A percentile compares a stretch with the other conserved stretches of the same genome.
phyloP scores from a whole-genome alignment of 1,140 invertebrate species.

The Dreissena rostriformis region DNA sequence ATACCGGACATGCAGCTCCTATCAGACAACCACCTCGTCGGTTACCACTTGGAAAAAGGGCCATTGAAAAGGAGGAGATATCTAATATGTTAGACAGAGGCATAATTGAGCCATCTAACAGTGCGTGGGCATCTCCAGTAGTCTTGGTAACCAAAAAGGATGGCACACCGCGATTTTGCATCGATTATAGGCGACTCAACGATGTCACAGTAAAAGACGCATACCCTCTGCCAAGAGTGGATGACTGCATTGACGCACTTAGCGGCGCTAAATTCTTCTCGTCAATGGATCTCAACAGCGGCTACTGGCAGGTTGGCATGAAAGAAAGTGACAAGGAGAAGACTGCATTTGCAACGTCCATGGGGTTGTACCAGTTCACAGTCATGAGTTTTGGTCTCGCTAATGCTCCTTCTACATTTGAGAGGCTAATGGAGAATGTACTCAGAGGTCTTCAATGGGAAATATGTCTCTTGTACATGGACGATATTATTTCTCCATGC shows the following conservation, averaged over 20 bases:
- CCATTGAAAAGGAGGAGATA: no score
- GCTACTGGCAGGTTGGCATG: slow-evolving; percentile 21
- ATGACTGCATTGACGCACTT: slow-evolving; percentile 14
- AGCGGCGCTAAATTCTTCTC: slow-evolving; percentile 2
- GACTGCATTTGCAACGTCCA: slow-evolving; percentile 9
- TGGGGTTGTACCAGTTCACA: no score
- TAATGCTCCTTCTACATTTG: no score
- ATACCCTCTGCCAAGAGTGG: slow-evolving; percentile 13
- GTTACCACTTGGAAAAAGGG: no score
- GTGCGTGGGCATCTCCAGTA: slow-evolving; percentile 2
- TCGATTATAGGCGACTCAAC: slow-evolving; percentile 23
- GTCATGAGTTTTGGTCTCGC: no score
- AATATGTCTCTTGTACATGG: no score
- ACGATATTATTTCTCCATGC: no score
- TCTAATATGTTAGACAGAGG: no score
- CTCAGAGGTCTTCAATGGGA: no score
- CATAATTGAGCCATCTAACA: background rate
- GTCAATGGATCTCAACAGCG: slow-evolving; percentile 17
- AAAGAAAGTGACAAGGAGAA: slow-evolving; percentile 22
- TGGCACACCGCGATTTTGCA: slow-evolving; percentile 4
- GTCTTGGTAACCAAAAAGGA: background rate
- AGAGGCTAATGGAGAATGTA: no score
- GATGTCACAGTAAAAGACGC: slow-evolving; percentile 14
- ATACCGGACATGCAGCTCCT: no score
- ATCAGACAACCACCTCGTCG: no score